Evolutionary conservation across 2,888 invertebrate species (phyloP).

Genomic region (Meliscaeva auricollis): DNA sequence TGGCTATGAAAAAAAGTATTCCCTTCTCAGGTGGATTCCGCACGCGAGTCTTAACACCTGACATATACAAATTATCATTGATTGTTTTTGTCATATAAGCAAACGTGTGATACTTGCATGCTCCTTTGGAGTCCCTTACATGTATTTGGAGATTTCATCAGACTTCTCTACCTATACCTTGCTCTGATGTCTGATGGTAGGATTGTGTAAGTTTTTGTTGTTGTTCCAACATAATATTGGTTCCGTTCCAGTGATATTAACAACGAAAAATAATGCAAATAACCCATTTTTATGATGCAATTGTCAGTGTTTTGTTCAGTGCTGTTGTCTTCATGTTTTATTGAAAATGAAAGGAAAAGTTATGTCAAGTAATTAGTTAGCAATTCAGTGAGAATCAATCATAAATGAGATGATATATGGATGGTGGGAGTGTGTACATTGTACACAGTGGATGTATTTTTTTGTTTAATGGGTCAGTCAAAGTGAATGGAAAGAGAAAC

Average conservation of each 20-base stretch:
- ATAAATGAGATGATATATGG: conserved; percentile 62
- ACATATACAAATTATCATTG: conserved; percentile 76
- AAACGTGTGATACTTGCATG: conserved; percentile 66
- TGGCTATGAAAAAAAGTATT: conserved; percentile 1
- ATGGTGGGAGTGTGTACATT: conserved; percentile 54
- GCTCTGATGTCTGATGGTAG: neutral
- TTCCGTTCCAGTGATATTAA: conserved; percentile 41
- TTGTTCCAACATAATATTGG: conserved; percentile 8
- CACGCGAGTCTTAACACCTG: conserved; percentile 64
- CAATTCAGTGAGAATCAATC: conserved; percentile 63
- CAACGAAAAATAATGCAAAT: conserved; percentile 53
- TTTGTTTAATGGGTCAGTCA: conserved; percentile 41
- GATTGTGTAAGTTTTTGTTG: conserved; percentile 52
- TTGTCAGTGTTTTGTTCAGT: conserved; percentile 56
- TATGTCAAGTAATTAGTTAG: conserved; percentile 72
- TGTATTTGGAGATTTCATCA: conserved; percentile 39
- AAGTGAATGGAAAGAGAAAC: conserved; percentile 55
- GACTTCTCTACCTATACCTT: neutral
- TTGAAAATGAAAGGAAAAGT: conserved; percentile 71
- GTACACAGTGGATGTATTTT: neutral
- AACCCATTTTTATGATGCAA: conserved; percentile 69
- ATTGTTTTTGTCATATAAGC: conserved; percentile 68
- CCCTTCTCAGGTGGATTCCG: conserved; percentile 73
- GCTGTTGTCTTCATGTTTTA: conserved; percentile 10
- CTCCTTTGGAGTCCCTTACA: conserved; percentile 58